Conservation (phyloP, 2,888 invertebrate species). For the Diaprepes abbreviatus region DNA sequence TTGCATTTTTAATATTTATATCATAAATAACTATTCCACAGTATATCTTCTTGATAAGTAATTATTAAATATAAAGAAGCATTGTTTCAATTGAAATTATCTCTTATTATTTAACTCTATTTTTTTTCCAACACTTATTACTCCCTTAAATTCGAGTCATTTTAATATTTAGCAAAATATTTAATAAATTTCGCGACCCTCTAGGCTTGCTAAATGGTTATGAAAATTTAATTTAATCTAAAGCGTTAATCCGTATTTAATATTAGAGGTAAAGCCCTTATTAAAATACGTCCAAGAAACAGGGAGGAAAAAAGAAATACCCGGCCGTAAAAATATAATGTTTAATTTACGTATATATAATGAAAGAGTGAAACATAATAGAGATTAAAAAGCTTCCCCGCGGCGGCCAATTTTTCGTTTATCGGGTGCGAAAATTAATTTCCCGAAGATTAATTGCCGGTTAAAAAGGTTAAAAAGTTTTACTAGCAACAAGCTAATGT, state of each 20-base stretch:
- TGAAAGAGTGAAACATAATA: constrained; percentile 13
- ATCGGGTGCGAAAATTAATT: not conserved
- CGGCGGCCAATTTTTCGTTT: not conserved
- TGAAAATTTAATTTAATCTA: constrained; percentile 19
- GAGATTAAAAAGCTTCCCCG: not conserved
- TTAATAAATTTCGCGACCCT: constrained; percentile 12
- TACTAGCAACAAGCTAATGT: not conserved
- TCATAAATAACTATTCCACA: too few species aligned
- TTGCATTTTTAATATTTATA: too few species aligned
- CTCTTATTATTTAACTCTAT: too few species aligned
- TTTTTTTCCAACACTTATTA: too few species aligned
- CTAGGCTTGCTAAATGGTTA: not conserved
- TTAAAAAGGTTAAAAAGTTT: not conserved
- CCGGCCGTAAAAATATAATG: not conserved
- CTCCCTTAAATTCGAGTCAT: not conserved
- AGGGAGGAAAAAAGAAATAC: not conserved
- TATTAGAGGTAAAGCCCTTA: constrained; percentile 13
- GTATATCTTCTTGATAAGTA: too few species aligned
- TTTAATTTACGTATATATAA: constrained; percentile 14
- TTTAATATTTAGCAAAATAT: constrained; percentile 6
- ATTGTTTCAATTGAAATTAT: too few species aligned
- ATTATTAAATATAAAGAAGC: too few species aligned
- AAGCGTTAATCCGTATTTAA: constrained; percentile 6
- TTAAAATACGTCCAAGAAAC: constrained; percentile 7
- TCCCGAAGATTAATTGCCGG: not conserved